phyloP scores from a whole-genome alignment of 2,797 vertebrate genomes.

The Alectoris magna region DNA sequence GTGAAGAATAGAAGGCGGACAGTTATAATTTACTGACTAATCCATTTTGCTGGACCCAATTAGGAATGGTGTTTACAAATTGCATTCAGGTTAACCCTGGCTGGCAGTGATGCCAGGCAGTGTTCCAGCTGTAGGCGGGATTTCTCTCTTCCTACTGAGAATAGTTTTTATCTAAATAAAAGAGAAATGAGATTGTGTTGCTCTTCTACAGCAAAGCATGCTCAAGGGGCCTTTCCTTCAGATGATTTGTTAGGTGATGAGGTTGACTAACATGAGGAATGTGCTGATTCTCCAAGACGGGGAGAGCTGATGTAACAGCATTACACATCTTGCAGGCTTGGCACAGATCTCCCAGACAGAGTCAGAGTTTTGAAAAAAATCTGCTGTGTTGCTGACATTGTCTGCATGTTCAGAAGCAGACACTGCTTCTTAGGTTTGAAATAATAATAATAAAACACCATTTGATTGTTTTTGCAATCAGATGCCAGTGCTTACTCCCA shows the following conservation, averaged over 20 bases:
- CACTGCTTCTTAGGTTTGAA: not conserved
- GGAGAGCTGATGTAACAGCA: not conserved
- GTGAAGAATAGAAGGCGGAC: not conserved
- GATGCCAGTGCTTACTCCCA: conserved; percentile 1
- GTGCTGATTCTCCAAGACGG: conserved; percentile 18
- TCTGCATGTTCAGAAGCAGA: not conserved
- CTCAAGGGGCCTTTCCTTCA: conserved; percentile 26
- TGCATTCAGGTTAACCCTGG: conserved; percentile 7
- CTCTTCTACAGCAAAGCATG: conserved; percentile 16
- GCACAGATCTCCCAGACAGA: not conserved
- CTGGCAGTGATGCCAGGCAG: conserved; percentile 37
- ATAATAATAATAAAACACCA: conserved; percentile 14
- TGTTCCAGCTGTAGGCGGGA: not conserved
- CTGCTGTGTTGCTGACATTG: not conserved
- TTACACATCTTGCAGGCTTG: not conserved
- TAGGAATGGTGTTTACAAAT: conserved; percentile 11
- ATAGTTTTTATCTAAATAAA: conserved; percentile 48
- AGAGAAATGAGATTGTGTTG: conserved; percentile 46
- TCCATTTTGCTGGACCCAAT: conserved; percentile 35
- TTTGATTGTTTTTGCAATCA: not conserved
- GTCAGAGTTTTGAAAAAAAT: not conserved
- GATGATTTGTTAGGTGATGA: conserved; percentile 33
- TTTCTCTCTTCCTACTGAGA: not conserved
- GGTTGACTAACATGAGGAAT: conserved; percentile 19
- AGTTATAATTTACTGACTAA: conserved; percentile 2